Base-by-base conservation (phyloP, 53 echinoderm and acorn worm species). In the Paelopatides confundens region DNA sequence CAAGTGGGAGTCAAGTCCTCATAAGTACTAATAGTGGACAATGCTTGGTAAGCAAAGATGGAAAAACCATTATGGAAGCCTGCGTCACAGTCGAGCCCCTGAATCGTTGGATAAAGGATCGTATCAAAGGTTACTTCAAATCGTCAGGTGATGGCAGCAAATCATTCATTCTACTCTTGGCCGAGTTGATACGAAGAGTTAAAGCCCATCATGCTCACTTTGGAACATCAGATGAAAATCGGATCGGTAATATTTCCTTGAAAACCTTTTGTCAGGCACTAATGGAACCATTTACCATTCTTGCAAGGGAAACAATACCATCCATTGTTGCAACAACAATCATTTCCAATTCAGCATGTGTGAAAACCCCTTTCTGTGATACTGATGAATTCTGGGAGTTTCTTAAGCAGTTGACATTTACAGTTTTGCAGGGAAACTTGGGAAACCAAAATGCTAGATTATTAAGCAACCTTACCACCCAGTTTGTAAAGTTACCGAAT, bases 61-160 rank as follows among this genome's bases (percentile, higher is more conserved):
- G 77, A 0, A 47, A 49, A 3, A 31, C 51, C 2, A 77, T 77
- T 0, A 49, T 50, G 31, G 51, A 77, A 5, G 9, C 29, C 31
- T 50, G 47, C 31, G 4, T 50, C 14, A 29, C 50, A 48, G 29
- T 31, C 18, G 26, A 51, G 0, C 79, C 79, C 31, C 24, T 79
- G 13, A 33, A 46, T 43, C 49, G 31, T 11, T 79, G 79, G 79
- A 13, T 79, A n/a, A 53, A 52, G 31, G 53, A 79, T 7, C 14
- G 52, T 11, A 48, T 52, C 29, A 54, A 79, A 53, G 28, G 31
- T 14, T 32, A 52, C 31, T 51, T 14, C 4, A 2, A 79, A 31
- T 47, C 79, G 12, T 47, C 79, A 15, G 79, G 79, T 3, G 79
- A 79, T 32, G 48, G 51, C 79, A 31, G 54, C 33, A 79, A 79